Percentiles rank a stretch among this genome's conserved stretches.
Evolutionary conservation across 2,888 invertebrate genomes (phyloP).

Genomic region (Spatulosminthurus flaviceps): DNA sequence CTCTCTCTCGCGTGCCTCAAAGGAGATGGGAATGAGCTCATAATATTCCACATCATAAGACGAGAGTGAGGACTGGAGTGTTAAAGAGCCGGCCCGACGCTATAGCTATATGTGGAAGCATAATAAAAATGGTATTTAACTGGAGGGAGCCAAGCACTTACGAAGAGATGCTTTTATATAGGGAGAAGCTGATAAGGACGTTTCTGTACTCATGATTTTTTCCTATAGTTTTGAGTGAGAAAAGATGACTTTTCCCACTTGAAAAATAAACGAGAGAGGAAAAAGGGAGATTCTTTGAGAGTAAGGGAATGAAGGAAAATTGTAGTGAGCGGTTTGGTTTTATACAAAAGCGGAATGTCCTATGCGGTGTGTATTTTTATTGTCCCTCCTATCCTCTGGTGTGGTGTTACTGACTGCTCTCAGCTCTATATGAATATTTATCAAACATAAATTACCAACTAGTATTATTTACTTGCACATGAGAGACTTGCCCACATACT

Average conservation of each 20-base stretch:
- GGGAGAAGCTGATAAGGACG: no score
- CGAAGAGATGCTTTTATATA: no score
- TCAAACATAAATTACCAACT: slow-evolving; percentile 9
- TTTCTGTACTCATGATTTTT: no score
- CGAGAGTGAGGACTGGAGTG: no score
- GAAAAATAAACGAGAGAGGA: not conserved
- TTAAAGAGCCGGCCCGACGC: no score
- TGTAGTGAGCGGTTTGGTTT: not conserved
- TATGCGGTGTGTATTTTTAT: slow-evolving; percentile 16
- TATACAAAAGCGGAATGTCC: no score
- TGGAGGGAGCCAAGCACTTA: no score
- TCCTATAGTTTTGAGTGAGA: not conserved
- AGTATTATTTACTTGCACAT: not conserved
- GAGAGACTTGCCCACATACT: no score
- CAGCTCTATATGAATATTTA: slow-evolving; percentile 29
- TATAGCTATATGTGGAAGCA: no score
- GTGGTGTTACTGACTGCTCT: slow-evolving; percentile 14
- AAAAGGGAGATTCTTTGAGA: not conserved
- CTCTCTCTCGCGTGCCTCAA: not conserved
- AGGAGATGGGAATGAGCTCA: not conserved
- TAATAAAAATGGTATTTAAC: no score
- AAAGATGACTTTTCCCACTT: not conserved
- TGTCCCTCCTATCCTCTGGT: slow-evolving; percentile 9
- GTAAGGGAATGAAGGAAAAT: not conserved
- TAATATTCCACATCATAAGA: no score